phyloP scores from a whole-genome alignment of 2,113 vertebrate genomes.

The Microtus pennsylvanicus region DNA sequence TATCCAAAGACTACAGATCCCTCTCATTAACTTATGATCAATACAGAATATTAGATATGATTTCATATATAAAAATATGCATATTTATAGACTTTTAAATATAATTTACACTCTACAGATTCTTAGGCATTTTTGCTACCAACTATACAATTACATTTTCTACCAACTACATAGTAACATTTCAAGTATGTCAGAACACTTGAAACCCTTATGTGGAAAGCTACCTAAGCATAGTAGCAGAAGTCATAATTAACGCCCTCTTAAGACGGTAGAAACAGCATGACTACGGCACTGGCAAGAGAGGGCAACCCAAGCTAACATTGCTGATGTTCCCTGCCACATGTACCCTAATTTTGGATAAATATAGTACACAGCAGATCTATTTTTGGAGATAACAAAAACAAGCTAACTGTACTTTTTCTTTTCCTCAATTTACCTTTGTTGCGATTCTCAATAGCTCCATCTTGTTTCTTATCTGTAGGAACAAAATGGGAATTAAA shows the following conservation, averaged over 20 bases:
- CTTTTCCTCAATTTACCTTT: constrained; percentile 92
- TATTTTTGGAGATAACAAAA: constrained; percentile 50
- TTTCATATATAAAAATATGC: background rate
- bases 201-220: constrained; percentile 11
- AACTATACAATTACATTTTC: background rate
- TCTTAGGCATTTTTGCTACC: constrained; percentile 39
- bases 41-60: background rate
- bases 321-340: background rate
- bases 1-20: background rate
- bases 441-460: constrained; percentile 96
- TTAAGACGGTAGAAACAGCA: background rate
- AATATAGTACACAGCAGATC: constrained; percentile 11
- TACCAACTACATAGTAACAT: background rate
- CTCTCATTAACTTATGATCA: background rate
- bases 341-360: constrained; percentile 15
- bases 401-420: constrained; percentile 26
- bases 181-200: background rate
- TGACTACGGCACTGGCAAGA: background rate
- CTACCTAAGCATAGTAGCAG: background rate
- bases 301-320: constrained; percentile 23
- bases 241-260: constrained; percentile 43
- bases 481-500: constrained; percentile 76
- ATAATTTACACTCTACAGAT: background rate
- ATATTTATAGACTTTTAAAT: background rate
- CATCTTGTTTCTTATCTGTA: constrained; percentile 98